Evolutionary conservation across 2,888 invertebrate species (phyloP).

Genomic region (Noctua fimbriata): DNA sequence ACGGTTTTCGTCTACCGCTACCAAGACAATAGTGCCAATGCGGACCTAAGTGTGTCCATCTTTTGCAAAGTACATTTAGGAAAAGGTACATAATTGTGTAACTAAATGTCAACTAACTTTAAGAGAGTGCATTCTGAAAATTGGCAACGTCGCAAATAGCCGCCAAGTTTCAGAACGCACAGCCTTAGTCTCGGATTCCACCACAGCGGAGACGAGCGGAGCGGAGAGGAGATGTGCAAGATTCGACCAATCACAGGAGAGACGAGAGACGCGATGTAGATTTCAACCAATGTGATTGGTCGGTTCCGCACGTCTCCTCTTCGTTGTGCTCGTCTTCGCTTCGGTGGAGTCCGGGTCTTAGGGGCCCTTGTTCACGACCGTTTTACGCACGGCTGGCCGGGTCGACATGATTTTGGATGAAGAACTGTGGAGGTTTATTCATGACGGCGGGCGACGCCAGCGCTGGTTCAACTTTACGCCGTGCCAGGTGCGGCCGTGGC

Average conservation of each 20-base stretch:
- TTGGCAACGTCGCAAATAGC: background rate
- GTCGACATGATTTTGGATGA: background rate
- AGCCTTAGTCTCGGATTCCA: too few relatives aligned
- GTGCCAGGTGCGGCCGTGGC: background rate
- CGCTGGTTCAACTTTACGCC: background rate
- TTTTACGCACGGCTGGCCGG: background rate
- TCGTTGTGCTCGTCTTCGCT: too few relatives aligned
- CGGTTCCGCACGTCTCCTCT: too few relatives aligned
- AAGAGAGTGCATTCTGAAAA: conserved; percentile 3
- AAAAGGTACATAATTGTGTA: conserved; percentile 85
- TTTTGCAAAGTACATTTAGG: conserved; percentile 90
- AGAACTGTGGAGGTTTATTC: background rate
- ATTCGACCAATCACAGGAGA: too few relatives aligned
- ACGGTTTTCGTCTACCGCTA: conserved; percentile 89
- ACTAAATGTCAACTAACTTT: conserved; percentile 75
- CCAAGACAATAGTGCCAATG: conserved; percentile 88
- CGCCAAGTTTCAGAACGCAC: background rate
- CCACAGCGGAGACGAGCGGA: too few relatives aligned
- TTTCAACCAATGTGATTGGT: too few relatives aligned
- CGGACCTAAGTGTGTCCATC: conserved; percentile 89
- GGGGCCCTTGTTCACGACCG: background rate
- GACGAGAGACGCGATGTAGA: too few relatives aligned
- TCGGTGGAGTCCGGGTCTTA: background rate
- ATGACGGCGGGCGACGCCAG: background rate
- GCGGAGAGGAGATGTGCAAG: too few relatives aligned